Percentiles rank a stretch among this genome's conserved stretches.
These are phyloP conservation scores for Pseudopleuronectes americanus DNA, from an alignment of 2,797 vertebrate genomes.

Conservation along the genomic window DNA sequence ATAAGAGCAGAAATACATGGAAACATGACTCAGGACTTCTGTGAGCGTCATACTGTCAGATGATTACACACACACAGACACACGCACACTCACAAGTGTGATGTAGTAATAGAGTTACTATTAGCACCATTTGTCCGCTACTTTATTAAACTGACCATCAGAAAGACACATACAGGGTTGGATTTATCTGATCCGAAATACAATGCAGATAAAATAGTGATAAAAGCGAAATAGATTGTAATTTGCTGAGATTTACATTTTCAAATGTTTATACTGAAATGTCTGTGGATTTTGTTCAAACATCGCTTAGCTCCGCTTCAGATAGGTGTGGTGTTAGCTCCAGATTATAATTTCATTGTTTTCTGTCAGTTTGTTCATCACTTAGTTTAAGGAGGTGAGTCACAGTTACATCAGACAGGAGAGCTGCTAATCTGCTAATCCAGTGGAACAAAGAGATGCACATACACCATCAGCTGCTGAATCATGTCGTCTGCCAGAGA, in stretches of 20 bases:
- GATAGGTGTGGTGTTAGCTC: neutral
- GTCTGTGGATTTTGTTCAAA: too few species aligned
- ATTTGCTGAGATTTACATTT: too few species aligned
- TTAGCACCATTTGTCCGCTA: neutral
- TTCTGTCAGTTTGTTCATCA: conserved; percentile 33
- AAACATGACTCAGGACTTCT: conserved; percentile 50
- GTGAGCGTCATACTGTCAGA: conserved; percentile 48
- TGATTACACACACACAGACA: conserved; percentile 44
- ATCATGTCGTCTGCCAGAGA: conserved; percentile 63
- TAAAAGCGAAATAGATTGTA: too few species aligned
- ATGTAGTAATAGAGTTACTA: conserved; percentile 25
- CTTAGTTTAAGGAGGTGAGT: conserved; percentile 59
- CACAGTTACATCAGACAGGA: conserved; percentile 61
- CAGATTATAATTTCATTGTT: conserved; percentile 44
- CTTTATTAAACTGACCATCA: too few species aligned
- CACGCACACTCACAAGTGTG: too few species aligned
- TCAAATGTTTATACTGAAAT: too few species aligned
- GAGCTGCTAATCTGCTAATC: conserved; percentile 70
- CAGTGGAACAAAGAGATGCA: conserved; percentile 56
- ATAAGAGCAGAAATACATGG: conserved; percentile 44
- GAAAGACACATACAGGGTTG: too few species aligned
- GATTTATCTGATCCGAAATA: too few species aligned
- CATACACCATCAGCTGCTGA: conserved; percentile 57
- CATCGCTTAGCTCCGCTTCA: neutral
- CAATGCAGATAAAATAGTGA: too few species aligned